Conservation (phyloP, 2,797 vertebrate species). For the Xyrichtys novacula region DNA sequence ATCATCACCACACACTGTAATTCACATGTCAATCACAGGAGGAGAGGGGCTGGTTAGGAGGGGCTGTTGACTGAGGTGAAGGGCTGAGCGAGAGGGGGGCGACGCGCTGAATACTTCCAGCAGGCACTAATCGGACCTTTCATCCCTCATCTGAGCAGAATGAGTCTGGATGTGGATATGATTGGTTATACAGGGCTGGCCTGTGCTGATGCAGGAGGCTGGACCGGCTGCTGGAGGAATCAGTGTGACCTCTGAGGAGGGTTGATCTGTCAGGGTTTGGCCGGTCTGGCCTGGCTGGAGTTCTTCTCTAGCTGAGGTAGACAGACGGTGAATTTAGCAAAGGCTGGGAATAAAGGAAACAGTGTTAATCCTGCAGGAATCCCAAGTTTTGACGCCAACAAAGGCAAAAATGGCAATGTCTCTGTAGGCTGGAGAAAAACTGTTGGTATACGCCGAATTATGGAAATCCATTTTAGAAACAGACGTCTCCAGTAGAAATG, state of each 20-base stretch:
- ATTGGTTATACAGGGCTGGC: slow-evolving; percentile 50
- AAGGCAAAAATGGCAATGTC: slow-evolving; percentile 26
- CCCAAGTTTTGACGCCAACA: slow-evolving; percentile 25
- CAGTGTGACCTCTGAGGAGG: slow-evolving; percentile 60
- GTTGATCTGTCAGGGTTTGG: slow-evolving; percentile 65
- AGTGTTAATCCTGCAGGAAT: slow-evolving; percentile 47
- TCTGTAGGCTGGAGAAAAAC: slow-evolving; percentile 10
- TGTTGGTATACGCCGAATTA: slow-evolving; percentile 6
- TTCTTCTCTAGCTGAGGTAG: slow-evolving; percentile 19
- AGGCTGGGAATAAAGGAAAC: slow-evolving; percentile 43
- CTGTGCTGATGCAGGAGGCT: slow-evolving; percentile 29
- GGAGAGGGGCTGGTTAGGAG: slow-evolving; percentile 67
- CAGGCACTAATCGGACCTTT: slow-evolving; percentile 80
- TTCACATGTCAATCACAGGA: slow-evolving; percentile 86
- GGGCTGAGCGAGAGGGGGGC: slow-evolving; percentile 43
- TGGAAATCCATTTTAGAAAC: neutral
- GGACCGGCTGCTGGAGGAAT: slow-evolving; percentile 42
- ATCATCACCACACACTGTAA: slow-evolving; percentile 87
- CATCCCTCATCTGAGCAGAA: slow-evolving; percentile 65
- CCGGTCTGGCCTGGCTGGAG: slow-evolving; percentile 43
- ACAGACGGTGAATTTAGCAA: slow-evolving; percentile 34
- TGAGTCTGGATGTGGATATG: slow-evolving; percentile 35
- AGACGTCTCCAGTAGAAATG: neutral
- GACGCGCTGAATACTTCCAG: slow-evolving; percentile 82
- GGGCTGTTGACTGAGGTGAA: slow-evolving; percentile 70